These are phyloP conservation scores for Dioctria linearis DNA, from an alignment of 2,888 invertebrate species.

Conservation along the genomic window DNA sequence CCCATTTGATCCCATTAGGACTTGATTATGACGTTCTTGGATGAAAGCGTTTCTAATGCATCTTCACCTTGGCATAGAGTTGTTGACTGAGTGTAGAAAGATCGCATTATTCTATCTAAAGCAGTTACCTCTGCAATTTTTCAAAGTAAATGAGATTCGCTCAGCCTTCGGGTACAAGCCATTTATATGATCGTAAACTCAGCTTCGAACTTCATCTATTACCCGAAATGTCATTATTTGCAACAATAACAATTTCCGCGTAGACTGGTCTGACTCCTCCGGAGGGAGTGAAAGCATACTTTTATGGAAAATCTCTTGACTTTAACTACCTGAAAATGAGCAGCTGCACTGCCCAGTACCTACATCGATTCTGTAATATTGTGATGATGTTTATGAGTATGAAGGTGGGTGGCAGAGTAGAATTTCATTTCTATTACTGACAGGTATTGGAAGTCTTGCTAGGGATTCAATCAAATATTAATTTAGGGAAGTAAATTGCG, in stretches of 20 bases:
- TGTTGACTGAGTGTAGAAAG: slow-evolving; percentile 18
- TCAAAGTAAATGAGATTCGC: slow-evolving; percentile 41
- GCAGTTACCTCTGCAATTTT: slow-evolving; percentile 43
- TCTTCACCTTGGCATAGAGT: background rate
- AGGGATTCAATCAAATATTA: no score
- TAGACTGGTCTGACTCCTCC: slow-evolving; percentile 15
- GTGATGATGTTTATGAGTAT: no score
- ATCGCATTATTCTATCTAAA: slow-evolving; percentile 44
- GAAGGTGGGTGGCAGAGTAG: no score
- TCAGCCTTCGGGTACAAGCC: slow-evolving; percentile 17
- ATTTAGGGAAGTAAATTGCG: no score
- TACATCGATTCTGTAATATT: no score
- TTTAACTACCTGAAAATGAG: no score
- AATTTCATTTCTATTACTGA: no score
- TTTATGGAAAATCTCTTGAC: background rate
- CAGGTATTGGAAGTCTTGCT: no score
- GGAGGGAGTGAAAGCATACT: slow-evolving; percentile 43
- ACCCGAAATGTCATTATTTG: slow-evolving; percentile 45
- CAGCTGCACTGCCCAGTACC: no score
- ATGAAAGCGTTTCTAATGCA: slow-evolving; percentile 27
- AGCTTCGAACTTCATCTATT: slow-evolving; percentile 39
- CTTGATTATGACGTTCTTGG: slow-evolving; percentile 42
- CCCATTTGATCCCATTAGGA: slow-evolving; percentile 49
- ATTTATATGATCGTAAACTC: slow-evolving; percentile 45
- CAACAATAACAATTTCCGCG: slow-evolving; percentile 46